Base-by-base conservation (phyloP, 1,140 invertebrate species). In the Thaumetopoea pityocampa region DNA sequence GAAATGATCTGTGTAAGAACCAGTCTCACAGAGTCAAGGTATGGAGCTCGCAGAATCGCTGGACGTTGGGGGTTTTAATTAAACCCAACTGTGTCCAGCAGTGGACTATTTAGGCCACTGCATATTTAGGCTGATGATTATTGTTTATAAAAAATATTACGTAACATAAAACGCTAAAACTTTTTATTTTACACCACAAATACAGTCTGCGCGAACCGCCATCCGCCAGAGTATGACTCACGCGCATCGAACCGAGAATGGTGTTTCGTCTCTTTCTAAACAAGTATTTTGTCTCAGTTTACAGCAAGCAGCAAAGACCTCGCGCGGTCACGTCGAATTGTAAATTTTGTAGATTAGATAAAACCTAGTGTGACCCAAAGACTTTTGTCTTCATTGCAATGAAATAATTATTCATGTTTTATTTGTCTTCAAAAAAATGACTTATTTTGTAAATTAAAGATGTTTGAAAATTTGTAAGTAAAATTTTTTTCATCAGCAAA, bases 211-310 rank as follows among this genome's bases (percentile, higher is more conserved):
- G 58, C 47, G 27, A n/a, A n/a, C n/a, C n/a, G n/a, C n/a, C n/a
- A n/a, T 32, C 47, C 58, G 63, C 51, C 62, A 52, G 44, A 51
- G 57, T 65, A 67, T 79, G 74, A 76, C 62, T 79, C 74, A 76
- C 55, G 52, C 58, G 33, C 60, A 53, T 51, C 57, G 58, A 66
- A 59, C 55, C 59, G 51, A 60, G 51, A 55, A 48, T 46, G 38
- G 26, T 12, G 37, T 22, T 26, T 54, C 35, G 35, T 71, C 67
- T 48, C 63, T 20, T 22, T 71, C 63, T 52, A 54, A 65, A 61
- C 67, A 43, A 52, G 54, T 66, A 57, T 61, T 67, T 30, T 1
- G 5, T 58, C 17, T 32, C 4, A 34, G 34, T 14, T 26, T 60
- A 46, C 19, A n/a, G 1, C 32, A 22, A 15, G 1, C 22, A 6